Conservation (phyloP, 2,888 invertebrate species). For the Brachynemurus nebulosus region DNA sequence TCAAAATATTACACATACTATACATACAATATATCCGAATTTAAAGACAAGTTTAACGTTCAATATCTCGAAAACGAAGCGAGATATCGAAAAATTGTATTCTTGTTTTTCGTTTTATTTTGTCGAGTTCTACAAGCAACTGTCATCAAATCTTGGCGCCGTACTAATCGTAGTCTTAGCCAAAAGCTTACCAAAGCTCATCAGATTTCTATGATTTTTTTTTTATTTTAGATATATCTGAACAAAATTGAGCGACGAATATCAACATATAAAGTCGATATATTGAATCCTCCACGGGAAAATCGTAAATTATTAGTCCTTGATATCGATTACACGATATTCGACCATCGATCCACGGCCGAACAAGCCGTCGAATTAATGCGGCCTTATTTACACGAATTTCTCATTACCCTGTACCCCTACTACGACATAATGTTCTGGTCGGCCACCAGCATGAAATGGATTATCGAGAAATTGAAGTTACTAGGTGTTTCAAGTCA, state of each 20-base stretch:
- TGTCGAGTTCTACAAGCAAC: too few relatives aligned
- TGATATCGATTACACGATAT: constrained; percentile 93
- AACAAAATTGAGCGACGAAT: constrained; percentile 74
- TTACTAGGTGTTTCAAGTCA: constrained; percentile 74
- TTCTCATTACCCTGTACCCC: constrained; percentile 71
- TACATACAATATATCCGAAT: too few relatives aligned
- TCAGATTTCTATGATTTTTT: too few relatives aligned
- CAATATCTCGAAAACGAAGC: too few relatives aligned
- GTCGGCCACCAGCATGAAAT: constrained; percentile 97
- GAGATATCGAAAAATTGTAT: too few relatives aligned
- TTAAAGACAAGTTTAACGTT: too few relatives aligned
- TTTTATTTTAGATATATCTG: constrained; percentile 45
- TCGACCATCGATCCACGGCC: constrained; percentile 88
- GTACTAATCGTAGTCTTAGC: too few relatives aligned
- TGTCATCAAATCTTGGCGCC: too few relatives aligned
- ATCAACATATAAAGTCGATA: constrained; percentile 66
- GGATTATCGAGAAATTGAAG: constrained; percentile 96
- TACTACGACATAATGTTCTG: constrained; percentile 95
- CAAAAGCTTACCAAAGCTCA: too few relatives aligned
- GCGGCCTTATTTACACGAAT: constrained; percentile 92
- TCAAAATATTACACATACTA: too few relatives aligned
- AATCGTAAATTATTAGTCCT: constrained; percentile 84
- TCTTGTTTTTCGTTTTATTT: too few relatives aligned
- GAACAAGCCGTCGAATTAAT: constrained; percentile 77
- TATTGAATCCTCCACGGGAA: constrained; percentile 66